Evolutionary conservation across 2,888 invertebrate genomes (phyloP), one percentile per base, ranked within the genome.

Genomic region (Drosophila eohydei): DNA sequence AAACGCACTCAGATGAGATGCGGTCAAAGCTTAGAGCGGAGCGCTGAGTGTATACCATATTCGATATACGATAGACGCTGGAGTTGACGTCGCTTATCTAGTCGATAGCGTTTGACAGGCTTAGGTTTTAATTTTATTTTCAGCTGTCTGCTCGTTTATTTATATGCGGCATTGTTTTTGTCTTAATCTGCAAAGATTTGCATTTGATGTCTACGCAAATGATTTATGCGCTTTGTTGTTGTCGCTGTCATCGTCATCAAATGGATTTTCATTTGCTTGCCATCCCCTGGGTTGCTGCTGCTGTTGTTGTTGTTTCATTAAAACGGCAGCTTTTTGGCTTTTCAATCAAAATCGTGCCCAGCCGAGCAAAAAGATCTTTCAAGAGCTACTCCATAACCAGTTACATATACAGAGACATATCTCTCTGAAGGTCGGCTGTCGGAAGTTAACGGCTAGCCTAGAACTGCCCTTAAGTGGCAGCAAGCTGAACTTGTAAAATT

Each of bases 161-260:
- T 71, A 61, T 71, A 61, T 66, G 50, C 40, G 62, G 87, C 61
- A 80, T 73, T 81, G 72, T 84, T 81, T 83, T 83, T 80, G 71
- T 70, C 72, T 83, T 88, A 88, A 88, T 83, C 87, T 77, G 74
- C 79, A 74, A 73, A 84, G 89, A 84, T 89, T 84, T 84, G 87
- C 87, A 87, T 84, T 89, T 83, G 30, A 77, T 79, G 89, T 87
- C 83, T 79, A 66, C 76, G 84, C 77, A 70, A 88, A 88, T 83
- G 83, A 82, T 82, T 85, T 88, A 79, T 80, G 66, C 66, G 70
- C 57, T 48, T 38, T 68, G 74, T 26, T 43, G 57, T 67, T 67
- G 66, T 40, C 55, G 74, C 67, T 72, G 62, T 81, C 78, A 63
- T 48, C 48, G 74, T 56, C 74, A 43, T 70, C 77, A 72, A 84